phyloP scores from a whole-genome alignment of 2,888 invertebrate genomes.

The Ichneumoninae sp. region DNA sequence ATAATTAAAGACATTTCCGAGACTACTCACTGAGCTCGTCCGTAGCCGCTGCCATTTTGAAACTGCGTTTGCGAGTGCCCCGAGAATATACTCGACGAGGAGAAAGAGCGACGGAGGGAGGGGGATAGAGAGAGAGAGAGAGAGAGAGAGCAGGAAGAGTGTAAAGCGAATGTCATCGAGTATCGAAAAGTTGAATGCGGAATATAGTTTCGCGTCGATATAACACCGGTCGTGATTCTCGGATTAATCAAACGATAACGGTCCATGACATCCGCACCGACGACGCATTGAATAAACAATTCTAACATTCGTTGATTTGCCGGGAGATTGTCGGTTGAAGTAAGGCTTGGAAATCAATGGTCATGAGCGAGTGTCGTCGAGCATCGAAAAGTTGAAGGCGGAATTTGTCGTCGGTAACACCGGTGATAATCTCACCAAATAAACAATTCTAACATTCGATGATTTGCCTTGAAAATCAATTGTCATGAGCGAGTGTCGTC shows the following conservation, averaged over 20 bases:
- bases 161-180: conserved; percentile 4
- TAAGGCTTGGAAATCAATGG: no score
- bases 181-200: conserved; percentile 3
- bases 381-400: not conserved
- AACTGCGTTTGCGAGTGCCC: conserved; percentile 63
- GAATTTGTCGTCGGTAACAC: not conserved
- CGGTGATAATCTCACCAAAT: not conserved
- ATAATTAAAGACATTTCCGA: conserved; percentile 41
- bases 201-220: not conserved
- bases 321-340: no score
- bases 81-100: conserved; percentile 1
- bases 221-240: no score
- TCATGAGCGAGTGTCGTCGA: not conserved
- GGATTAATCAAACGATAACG: no score
- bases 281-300: not conserved
- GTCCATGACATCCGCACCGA: no score
- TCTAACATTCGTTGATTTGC: no score
- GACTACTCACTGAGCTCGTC: conserved; percentile 82
- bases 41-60: conserved; percentile 82
- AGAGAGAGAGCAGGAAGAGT: not conserved
- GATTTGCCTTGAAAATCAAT: no score
- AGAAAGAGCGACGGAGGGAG: not conserved
- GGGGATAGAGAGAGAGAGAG: not conserved
- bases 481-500: not conserved
- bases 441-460: no score